Evolutionary conservation across 2,888 invertebrate species (phyloP), one percentile per base, ranked within the genome.

Genomic region (Eupelmus urozonus): DNA sequence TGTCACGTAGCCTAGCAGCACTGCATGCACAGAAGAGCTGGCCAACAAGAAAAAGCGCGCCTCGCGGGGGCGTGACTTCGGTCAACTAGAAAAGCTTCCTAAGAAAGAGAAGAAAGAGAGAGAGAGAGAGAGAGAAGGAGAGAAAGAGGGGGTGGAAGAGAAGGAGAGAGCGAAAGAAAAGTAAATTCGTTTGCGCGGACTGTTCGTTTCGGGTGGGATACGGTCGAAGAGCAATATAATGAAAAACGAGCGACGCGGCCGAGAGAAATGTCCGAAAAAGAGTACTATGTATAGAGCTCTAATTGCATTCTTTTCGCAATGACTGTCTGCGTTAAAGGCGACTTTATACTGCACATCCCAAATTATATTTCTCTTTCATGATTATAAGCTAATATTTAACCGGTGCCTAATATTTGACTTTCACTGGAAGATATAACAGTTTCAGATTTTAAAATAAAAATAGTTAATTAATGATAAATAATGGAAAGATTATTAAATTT

Each of bases 1-100:
- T 57, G 70, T 76, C 76, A 76, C 76, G 76, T 76, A 76, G 45
- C 27, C 5, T 7, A 13, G 40, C n/a, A 16, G 27, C n/a, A n/a
- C 57, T 27, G 60, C 62, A 62, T 75, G 66, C 49, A 27, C 20
- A 20, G 60, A 20, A 23, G 2, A 18, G 27, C 20, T 20, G 3
- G 11, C 20, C 60, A 45, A 62, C 25, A 3, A 40, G 75, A 65
- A 76, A 70, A 76, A 76, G 63, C 69, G 67, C 29, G 51, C 11
- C 7, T 20, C 20, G 34, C 25, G 67, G 9, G 49, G 16, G 76
- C 76, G 76, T 71, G 71, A 77, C 71, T 77, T 66, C n/a, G 59
- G 71, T 71, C 66, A 70, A 71, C 42, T 66, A 20, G 42, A 34
- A 75, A 55, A 34, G 27, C 42, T 9, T n/a, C 51, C 18, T 67